phyloP scores from a whole-genome alignment of 2,113 vertebrate genomes.

The Sciurus niger region DNA sequence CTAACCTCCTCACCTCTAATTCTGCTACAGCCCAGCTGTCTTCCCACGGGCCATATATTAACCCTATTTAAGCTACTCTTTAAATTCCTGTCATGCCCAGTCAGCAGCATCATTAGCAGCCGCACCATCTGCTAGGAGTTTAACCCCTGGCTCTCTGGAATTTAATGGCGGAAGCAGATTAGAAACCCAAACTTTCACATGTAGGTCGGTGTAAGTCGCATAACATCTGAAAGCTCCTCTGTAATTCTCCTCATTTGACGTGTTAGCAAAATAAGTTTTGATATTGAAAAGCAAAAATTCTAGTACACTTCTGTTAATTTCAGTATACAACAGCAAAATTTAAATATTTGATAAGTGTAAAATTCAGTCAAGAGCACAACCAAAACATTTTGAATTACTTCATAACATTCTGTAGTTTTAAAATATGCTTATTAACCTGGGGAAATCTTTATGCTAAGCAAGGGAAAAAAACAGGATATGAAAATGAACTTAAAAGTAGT shows the following conservation, averaged over 20 bases:
- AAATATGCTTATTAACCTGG: conserved; percentile 41
- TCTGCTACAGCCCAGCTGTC: conserved; percentile 76
- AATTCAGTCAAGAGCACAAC: not conserved
- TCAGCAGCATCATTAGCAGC: conserved; percentile 40
- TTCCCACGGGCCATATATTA: conserved; percentile 75
- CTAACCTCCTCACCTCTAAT: conserved; percentile 71
- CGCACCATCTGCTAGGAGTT: conserved; percentile 69
- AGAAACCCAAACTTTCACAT: not conserved
- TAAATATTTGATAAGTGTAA: conserved; percentile 49
- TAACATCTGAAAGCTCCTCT: not conserved
- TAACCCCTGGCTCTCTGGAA: conserved; percentile 56
- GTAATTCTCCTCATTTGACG: conserved; percentile 20
- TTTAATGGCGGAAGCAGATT: not conserved
- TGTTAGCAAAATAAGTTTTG: conserved; percentile 8
- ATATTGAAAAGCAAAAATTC: not conserved
- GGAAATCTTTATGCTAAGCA: conserved; percentile 18
- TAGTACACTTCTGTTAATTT: conserved; percentile 20
- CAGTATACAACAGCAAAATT: conserved; percentile 40
- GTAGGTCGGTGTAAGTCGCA: not conserved
- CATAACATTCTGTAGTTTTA: conserved; percentile 36
- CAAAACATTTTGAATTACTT: conserved; percentile 50
- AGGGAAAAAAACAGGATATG: not conserved
- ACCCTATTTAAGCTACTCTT: conserved; percentile 76
- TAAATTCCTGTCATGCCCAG: conserved; percentile 76
- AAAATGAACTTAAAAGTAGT: conserved; percentile 62